Conservation (phyloP, 1,140 invertebrate species). For the Ganaspis sp. region DNA sequence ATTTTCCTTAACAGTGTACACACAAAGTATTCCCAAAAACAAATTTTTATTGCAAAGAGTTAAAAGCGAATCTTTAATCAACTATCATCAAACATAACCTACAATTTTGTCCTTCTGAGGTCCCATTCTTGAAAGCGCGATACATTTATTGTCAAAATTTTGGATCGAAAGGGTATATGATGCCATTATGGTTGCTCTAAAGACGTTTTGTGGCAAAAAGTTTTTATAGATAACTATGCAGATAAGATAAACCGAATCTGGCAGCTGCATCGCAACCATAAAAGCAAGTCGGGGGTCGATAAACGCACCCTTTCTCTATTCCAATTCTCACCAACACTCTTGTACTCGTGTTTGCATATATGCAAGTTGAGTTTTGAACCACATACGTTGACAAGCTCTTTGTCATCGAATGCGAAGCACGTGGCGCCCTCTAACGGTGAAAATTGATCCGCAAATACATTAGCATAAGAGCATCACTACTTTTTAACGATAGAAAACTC, state of each 20-base stretch:
- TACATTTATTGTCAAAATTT: no score
- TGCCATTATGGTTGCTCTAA: no score
- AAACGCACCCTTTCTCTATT: conserved; percentile 42
- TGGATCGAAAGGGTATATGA: no score
- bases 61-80: no score
- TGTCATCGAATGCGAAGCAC: conserved; percentile 35
- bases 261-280: conserved; percentile 54
- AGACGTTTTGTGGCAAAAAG: no score
- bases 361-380: neutral
- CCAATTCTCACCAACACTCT: neutral
- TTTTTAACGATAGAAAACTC: conserved; percentile 37
- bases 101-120: no score
- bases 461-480: conserved; percentile 38
- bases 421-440: conserved; percentile 53
- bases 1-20: no score
- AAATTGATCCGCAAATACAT: conserved; percentile 29
- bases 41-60: no score
- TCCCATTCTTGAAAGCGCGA: no score
- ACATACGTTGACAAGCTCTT: neutral
- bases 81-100: no score
- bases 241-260: conserved; percentile 18
- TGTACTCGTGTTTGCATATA: neutral
- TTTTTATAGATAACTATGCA: neutral
- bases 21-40: no score
- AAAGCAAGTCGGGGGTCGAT: conserved; percentile 52